Evolutionary conservation across 2,888 invertebrate genomes (phyloP).

Genomic region (Dexiosoma caninum): DNA sequence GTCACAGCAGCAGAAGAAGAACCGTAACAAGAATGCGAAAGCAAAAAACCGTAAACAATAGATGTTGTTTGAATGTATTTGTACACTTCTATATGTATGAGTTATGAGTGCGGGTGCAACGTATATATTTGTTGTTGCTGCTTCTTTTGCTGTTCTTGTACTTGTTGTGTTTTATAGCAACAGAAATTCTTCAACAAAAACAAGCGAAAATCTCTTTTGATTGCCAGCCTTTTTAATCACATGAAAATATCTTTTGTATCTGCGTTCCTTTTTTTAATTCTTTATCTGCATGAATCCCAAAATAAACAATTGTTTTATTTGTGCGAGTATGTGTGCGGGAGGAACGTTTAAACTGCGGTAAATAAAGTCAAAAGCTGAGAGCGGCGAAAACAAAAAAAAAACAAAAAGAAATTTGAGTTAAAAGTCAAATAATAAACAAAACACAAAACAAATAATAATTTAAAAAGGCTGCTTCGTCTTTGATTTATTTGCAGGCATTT

Average conservation of each 20-base stretch:
- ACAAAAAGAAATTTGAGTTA: constrained; percentile 39
- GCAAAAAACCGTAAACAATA: background rate
- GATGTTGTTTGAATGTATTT: background rate
- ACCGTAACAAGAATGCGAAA: background rate
- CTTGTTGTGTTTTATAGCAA: constrained; percentile 22
- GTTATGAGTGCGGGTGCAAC: constrained; percentile 59
- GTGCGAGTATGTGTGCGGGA: constrained; percentile 2
- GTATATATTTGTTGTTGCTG: constrained; percentile 28
- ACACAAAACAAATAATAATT: constrained; percentile 68
- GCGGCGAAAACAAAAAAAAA: constrained; percentile 16
- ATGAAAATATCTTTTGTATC: constrained; percentile 54
- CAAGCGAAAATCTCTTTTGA: constrained; percentile 39
- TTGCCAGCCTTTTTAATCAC: constrained; percentile 58
- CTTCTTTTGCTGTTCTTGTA: background rate
- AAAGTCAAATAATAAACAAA: constrained; percentile 67
- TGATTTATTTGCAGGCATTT: background rate
- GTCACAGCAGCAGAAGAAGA: background rate
- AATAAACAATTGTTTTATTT: constrained; percentile 54
- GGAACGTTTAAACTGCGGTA: constrained; percentile 38
- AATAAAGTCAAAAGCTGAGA: constrained; percentile 46
- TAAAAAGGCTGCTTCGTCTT: constrained; percentile 58
- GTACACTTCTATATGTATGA: constrained; percentile 20
- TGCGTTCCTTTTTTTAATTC: background rate
- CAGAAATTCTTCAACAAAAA: constrained; percentile 14
- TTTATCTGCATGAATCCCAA: constrained; percentile 31